Conservation (phyloP, 2,797 vertebrate species). For the Siniperca undulata region DNA sequence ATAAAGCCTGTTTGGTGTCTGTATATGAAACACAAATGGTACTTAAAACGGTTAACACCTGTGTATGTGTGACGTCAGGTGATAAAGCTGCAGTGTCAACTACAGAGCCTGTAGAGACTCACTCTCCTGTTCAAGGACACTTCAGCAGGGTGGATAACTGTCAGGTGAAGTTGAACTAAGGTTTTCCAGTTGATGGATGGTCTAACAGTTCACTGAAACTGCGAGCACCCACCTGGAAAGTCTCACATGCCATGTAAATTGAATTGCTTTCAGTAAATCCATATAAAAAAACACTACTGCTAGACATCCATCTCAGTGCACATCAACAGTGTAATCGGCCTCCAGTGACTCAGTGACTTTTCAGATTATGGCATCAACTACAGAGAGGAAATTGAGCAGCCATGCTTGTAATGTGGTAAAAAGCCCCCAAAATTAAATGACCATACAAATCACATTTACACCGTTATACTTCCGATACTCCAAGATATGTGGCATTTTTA, state of each 20-base stretch:
- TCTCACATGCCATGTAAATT: constrained; percentile 27
- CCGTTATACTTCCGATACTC: not conserved
- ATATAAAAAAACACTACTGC: constrained; percentile 15
- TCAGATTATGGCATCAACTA: constrained; percentile 33
- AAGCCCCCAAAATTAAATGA: constrained; percentile 25
- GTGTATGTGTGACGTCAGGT: not conserved
- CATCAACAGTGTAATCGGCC: constrained; percentile 38
- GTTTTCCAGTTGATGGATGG: constrained; percentile 33
- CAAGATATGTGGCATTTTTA: not conserved
- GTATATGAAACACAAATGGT: not conserved
- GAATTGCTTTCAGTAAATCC: constrained; percentile 38
- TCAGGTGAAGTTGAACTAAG: constrained; percentile 25
- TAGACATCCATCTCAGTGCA: constrained; percentile 32
- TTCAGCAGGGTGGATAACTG: not conserved
- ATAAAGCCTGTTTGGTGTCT: constrained; percentile 6
- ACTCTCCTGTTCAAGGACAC: constrained; percentile 12
- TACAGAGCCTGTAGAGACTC: constrained; percentile 1
- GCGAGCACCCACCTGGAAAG: constrained; percentile 25
- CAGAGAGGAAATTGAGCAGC: constrained; percentile 16
- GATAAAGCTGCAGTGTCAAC: not conserved
- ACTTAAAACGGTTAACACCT: not conserved
- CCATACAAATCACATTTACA: constrained; percentile 46
- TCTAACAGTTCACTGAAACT: constrained; percentile 30
- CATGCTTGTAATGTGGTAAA: constrained; percentile 25
- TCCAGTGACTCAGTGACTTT: constrained; percentile 43